Percentiles rank a stretch among this genome's conserved stretches.
phyloP scores from a whole-genome alignment of 2,888 invertebrate species.

The Hypercompe scribonia region DNA sequence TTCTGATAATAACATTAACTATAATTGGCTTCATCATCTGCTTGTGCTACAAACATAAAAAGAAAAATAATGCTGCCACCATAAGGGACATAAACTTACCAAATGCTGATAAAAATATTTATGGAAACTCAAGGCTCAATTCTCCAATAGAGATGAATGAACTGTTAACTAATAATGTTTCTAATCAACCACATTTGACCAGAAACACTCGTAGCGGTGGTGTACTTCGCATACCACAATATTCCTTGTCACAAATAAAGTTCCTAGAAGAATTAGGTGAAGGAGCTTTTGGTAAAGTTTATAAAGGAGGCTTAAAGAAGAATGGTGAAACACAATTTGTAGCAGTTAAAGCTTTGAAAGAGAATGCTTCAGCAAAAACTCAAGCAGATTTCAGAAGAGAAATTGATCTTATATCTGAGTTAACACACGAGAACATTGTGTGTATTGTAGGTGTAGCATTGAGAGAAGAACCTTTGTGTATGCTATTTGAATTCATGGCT shows the following conservation, averaged over 20 bases:
- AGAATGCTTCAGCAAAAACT: constrained; percentile 96
- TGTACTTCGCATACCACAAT: constrained; percentile 91
- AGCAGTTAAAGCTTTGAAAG: constrained; percentile 97
- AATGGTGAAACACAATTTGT: constrained; percentile 91
- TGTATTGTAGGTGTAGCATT: constrained; percentile 97
- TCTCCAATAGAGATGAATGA: constrained; percentile 95
- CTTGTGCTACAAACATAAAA: constrained; percentile 88
- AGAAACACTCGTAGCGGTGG: constrained; percentile 83
- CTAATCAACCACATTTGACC: constrained; percentile 78
- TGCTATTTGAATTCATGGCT: constrained; percentile 99
- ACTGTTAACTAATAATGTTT: constrained; percentile 87
- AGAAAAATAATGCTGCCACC: constrained; percentile 87
- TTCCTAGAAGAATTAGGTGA: constrained; percentile 97
- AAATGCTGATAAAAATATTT: constrained; percentile 92
- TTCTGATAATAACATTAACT: constrained; percentile 85
- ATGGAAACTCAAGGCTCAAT: constrained; percentile 91
- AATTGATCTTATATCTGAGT: constrained; percentile 97
- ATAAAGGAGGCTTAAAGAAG: constrained; percentile 95
- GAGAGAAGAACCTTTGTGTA: constrained; percentile 95
- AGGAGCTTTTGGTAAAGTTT: constrained; percentile 99
- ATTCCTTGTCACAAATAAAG: constrained; percentile 93
- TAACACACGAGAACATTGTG: constrained; percentile 98
- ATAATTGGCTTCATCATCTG: constrained; percentile 82
- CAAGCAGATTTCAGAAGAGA: constrained; percentile 97
- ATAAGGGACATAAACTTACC: constrained; percentile 90